Evolutionary conservation across 2,888 invertebrate genomes (phyloP).

Genomic region (Eupithecia centaureata): DNA sequence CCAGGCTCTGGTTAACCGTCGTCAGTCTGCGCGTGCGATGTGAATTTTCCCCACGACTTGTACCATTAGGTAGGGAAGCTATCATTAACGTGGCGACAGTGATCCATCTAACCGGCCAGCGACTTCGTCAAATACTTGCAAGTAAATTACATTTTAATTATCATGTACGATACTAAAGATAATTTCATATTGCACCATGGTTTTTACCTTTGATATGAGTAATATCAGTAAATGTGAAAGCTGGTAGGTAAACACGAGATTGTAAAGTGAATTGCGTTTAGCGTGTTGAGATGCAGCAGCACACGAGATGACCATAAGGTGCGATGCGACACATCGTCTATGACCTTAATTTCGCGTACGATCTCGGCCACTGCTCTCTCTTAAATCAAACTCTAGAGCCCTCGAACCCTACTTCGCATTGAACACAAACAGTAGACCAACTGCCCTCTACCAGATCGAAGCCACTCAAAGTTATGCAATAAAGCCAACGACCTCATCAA

Average conservation of each 20-base stretch:
- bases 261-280: constrained; percentile 27
- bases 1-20: constrained; percentile 70
- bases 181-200: constrained; percentile 29
- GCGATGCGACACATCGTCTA: constrained; percentile 64
- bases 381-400: constrained; percentile 81
- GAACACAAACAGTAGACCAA: constrained; percentile 58
- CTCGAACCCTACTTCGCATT: constrained; percentile 77
- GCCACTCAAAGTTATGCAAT: constrained; percentile 68
- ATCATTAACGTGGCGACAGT: constrained; percentile 78
- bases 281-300: constrained; percentile 35
- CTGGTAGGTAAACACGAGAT: constrained; percentile 14
- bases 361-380: constrained; percentile 81
- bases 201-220: constrained; percentile 22
- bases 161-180: constrained; percentile 45
- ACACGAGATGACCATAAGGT: constrained; percentile 41
- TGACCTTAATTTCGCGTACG: constrained; percentile 76
- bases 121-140: constrained; percentile 50
- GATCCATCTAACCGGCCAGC: constrained; percentile 62
- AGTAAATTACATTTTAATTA: constrained; percentile 60
- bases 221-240: constrained; percentile 24
- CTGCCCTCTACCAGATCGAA: constrained; percentile 63
- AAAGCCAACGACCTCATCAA: constrained; percentile 68
- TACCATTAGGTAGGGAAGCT: constrained; percentile 77
- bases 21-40: constrained; percentile 73
- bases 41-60: constrained; percentile 72